Conservation (phyloP, 2,888 invertebrate genomes). For the Parnassius glacialis region DNA sequence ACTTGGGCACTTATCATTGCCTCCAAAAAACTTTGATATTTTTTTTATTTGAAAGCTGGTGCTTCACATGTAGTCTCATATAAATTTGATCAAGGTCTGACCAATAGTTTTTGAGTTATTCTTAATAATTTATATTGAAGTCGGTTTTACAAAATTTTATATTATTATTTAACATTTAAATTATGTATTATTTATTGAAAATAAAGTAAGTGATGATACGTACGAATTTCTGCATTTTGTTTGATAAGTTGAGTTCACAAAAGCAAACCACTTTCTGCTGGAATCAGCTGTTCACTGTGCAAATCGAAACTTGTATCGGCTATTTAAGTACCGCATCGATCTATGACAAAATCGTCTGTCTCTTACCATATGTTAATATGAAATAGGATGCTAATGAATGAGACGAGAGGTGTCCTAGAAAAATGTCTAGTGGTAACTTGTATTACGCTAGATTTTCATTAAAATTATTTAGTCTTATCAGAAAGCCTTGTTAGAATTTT, state of each 20-base stretch:
- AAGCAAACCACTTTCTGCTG: conserved; percentile 36
- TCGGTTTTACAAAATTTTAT: too few relatives aligned
- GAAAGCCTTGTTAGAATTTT: conserved; percentile 30
- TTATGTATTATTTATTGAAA: too few relatives aligned
- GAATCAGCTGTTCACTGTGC: conserved; percentile 52
- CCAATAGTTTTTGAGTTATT: too few relatives aligned
- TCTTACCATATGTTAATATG: conserved; percentile 31
- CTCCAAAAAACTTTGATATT: too few relatives aligned
- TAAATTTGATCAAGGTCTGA: too few relatives aligned
- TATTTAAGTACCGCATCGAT: conserved; percentile 55
- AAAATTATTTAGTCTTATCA: conserved; percentile 40
- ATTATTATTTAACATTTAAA: too few relatives aligned
- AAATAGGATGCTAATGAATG: conserved; percentile 67
- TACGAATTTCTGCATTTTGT: conserved; percentile 63
- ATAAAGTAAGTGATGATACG: conserved; percentile 37
- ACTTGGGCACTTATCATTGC: too few relatives aligned
- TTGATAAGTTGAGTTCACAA: conserved; percentile 28
- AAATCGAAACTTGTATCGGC: conserved; percentile 30
- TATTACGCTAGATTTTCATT: conserved; percentile 31
- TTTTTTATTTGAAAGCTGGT: too few relatives aligned
- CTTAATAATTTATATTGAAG: too few relatives aligned
- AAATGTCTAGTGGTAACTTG: conserved; percentile 43
- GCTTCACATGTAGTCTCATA: too few relatives aligned
- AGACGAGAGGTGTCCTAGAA: conserved; percentile 48
- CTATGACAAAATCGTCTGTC: conserved; percentile 60